Evolutionary conservation across 1,140 invertebrate genomes (phyloP), one percentile per base, ranked within the genome.

Genomic region (Antheraea pernyi): DNA sequence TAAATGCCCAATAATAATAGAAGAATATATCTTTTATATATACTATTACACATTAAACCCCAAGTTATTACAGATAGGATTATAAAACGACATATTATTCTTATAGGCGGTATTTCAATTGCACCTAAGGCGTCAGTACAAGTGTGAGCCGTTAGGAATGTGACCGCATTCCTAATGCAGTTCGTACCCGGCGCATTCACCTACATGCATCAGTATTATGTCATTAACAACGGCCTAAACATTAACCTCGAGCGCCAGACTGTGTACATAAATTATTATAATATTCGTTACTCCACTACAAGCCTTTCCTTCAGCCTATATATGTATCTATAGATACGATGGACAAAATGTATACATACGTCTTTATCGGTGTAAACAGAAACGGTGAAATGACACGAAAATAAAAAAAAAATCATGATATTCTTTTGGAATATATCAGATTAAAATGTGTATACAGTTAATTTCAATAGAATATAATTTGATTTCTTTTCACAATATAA

Each of bases 61-160:
- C 22, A 4, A 30, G 4, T 30, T 30, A 30, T 30, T 30, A 30
- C 22, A 30, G 16, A 13, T 53, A 30, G 1, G 16, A 53, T 53
- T 16, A 53, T 53, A 53, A 16, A 53, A 53, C 46, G 0, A 13
- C 46, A 77, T 77, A 77, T 79, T 72, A 30, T 30, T 30, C 22
- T 30, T 30, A 60, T 73, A 71, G 64, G 67, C 59, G 66, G 61
- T 74, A 78, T 71, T 83, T 76, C 63, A 42, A 48, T 11, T 48
- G 63, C 77, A 82, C 84, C 78, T 82, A 83, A 80, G 74, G 74
- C 78, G 78, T 79, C 75, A 84, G 86, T 85, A 83, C 83, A 84
- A 86, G 82, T 83, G 84, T 82, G 74, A 71, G 73, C 83, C 83
- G 88, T 84, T 89, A 89, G 85, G 84, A 86, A 88, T 87, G 85